phyloP scores from a whole-genome alignment of 2,888 invertebrate genomes.

The Rosalia funebris region DNA sequence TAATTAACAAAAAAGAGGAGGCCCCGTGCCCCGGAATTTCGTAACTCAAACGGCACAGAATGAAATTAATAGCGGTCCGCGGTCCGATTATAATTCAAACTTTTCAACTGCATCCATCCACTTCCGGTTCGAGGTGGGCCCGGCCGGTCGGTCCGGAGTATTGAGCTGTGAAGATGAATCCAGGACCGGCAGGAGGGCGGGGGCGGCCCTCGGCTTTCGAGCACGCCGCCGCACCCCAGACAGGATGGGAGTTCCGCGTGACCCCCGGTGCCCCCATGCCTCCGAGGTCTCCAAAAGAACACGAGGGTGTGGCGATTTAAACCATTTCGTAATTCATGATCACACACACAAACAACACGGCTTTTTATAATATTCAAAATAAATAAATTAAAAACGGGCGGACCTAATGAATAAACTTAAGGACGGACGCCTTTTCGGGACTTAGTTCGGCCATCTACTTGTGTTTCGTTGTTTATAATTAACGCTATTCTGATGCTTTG shows the following conservation, averaged over 20 bases:
- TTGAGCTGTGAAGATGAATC: conserved; percentile 55
- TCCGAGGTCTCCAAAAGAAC: conserved; percentile 53
- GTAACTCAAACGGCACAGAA: background rate
- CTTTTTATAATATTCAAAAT: conserved; percentile 44
- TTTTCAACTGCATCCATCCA: conserved; percentile 30
- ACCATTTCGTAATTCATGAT: conserved; percentile 57
- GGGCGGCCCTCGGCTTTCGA: conserved; percentile 42
- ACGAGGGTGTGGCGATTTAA: conserved; percentile 56
- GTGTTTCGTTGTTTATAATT: no score
- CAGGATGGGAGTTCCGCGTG: conserved; percentile 63
- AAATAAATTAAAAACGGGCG: conserved; percentile 45
- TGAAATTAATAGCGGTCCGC: background rate
- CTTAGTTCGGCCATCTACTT: background rate
- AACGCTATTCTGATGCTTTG: no score
- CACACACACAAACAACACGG: conserved; percentile 43
- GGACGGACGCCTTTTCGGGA: conserved; percentile 33
- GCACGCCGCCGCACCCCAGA: conserved; percentile 60
- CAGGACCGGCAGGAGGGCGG: conserved; percentile 42
- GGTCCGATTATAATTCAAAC: conserved; percentile 1
- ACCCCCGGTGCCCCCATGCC: conserved; percentile 56
- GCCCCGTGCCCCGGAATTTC: background rate
- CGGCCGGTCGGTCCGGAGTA: conserved; percentile 39
- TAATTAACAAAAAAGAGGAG: no score
- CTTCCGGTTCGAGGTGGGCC: conserved; percentile 46
- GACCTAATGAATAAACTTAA: conserved; percentile 39